Evolutionary conservation across 2,888 invertebrate species (phyloP).

Genomic region (Aporophyla nigra): DNA sequence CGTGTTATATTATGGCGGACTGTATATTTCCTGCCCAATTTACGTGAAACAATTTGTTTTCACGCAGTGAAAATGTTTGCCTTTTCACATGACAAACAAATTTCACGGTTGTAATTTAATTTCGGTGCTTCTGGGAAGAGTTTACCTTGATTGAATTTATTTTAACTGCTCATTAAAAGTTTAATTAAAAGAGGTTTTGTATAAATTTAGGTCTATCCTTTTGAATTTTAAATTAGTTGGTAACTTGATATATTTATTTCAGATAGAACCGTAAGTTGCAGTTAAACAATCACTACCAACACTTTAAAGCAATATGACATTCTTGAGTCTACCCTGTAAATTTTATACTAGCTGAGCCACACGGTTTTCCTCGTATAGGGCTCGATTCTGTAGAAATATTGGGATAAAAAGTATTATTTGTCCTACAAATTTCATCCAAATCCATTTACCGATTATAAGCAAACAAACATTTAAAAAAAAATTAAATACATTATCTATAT

Average conservation of each 20-base stretch:
- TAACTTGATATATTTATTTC: not conserved
- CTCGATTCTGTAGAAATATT: not conserved
- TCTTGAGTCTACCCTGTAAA: not conserved
- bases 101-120: slow-evolving; percentile 9
- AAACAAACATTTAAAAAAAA: too few relatives aligned
- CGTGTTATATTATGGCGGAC: not conserved
- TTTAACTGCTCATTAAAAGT: not conserved
- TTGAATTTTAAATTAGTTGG: not conserved
- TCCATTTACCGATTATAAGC: not conserved
- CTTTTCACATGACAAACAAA: not conserved
- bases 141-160: not conserved
- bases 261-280: not conserved
- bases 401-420: not conserved
- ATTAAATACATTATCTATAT: too few relatives aligned
- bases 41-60: slow-evolving; percentile 17
- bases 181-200: not conserved
- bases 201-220: not conserved
- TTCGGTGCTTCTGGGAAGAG: not conserved
- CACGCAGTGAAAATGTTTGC: not conserved
- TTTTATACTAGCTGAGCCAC: not conserved
- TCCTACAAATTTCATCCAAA: not conserved
- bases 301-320: not conserved
- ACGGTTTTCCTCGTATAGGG: not conserved
- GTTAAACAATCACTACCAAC: not conserved
- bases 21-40: slow-evolving; percentile 33